Evolutionary conservation across 1,140 invertebrate genomes (phyloP).

Genomic region (Eumeta japonica): DNA sequence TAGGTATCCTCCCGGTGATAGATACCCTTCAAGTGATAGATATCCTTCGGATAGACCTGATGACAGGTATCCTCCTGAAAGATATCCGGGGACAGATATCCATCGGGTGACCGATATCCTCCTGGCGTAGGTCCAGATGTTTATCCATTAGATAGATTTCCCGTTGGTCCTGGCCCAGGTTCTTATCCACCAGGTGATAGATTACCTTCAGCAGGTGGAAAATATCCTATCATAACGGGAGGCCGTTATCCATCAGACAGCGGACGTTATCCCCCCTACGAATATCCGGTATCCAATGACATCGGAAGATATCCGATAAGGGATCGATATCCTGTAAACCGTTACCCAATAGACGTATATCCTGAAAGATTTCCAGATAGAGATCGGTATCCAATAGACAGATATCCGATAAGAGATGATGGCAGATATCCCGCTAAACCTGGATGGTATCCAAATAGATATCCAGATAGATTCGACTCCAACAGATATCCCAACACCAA

Average conservation of each 20-base stretch:
- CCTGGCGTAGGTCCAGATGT: slow-evolving; percentile 13
- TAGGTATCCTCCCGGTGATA: slow-evolving; percentile 19
- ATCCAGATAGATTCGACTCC: slow-evolving; percentile 46
- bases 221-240: slow-evolving; percentile 13
- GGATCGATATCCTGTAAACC: slow-evolving; percentile 51
- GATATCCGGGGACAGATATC: slow-evolving; percentile 40
- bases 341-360: slow-evolving; percentile 33
- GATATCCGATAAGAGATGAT: slow-evolving; percentile 30
- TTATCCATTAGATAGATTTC: slow-evolving; percentile 30
- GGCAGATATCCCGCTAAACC: slow-evolving; percentile 37
- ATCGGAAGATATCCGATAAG: slow-evolving; percentile 16
- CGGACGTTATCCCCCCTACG: slow-evolving; percentile 39
- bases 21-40: slow-evolving; percentile 21
- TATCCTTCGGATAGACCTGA: slow-evolving; percentile 37
- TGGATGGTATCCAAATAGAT: slow-evolving; percentile 41
- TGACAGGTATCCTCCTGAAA: slow-evolving; percentile 43
- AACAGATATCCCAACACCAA: slow-evolving; percentile 36
- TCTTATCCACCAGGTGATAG: slow-evolving; percentile 23
- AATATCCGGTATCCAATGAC: slow-evolving; percentile 28
- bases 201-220: slow-evolving; percentile 18
- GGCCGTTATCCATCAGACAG: slow-evolving; percentile 32
- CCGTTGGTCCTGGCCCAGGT: slow-evolving; percentile 20
- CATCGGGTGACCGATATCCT: slow-evolving; percentile 26
- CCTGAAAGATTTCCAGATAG: slow-evolving; percentile 52
- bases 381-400: slow-evolving; percentile 47